Conservation (phyloP, 2,888 invertebrate species). For the Gnatocerus cornutus region DNA sequence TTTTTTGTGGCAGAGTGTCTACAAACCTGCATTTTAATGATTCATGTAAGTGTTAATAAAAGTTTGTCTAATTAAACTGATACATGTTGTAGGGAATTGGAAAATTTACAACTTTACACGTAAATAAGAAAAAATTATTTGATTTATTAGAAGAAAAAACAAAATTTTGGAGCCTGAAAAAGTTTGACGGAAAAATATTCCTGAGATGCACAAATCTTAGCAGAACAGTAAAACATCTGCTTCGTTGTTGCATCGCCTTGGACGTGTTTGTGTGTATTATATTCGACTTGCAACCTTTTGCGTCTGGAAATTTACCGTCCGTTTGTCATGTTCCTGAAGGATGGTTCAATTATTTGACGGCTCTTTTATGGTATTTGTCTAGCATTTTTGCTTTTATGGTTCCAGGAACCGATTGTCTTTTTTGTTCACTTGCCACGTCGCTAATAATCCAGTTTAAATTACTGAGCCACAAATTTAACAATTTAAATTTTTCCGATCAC, state of each 20-base stretch:
- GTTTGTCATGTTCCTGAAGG: slow-evolving; percentile 11
- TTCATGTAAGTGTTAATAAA: not conserved
- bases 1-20: slow-evolving; percentile 24
- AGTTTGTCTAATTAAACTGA: too few relatives aligned
- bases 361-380: slow-evolving; percentile 9
- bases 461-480: slow-evolving; percentile 3
- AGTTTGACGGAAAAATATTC: not conserved
- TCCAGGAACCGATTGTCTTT: not conserved
- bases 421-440: slow-evolving; percentile 12
- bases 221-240: not conserved
- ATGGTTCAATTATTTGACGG: slow-evolving; percentile 6
- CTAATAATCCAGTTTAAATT: slow-evolving; percentile 15
- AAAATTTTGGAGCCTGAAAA: slow-evolving; percentile 5
- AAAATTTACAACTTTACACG: not conserved
- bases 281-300: slow-evolving; percentile 17
- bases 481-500: not conserved
- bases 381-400: not conserved
- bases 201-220: not conserved
- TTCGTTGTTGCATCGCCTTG: not conserved
- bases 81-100: not conserved
- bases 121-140: not conserved
- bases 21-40: slow-evolving; percentile 20
- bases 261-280: not conserved
- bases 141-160: slow-evolving; percentile 1
- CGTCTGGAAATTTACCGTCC: slow-evolving; percentile 5